These are phyloP conservation scores for Ornithoptera priamus DNA, from an alignment of 2,888 invertebrate species.

Conservation along the genomic window DNA sequence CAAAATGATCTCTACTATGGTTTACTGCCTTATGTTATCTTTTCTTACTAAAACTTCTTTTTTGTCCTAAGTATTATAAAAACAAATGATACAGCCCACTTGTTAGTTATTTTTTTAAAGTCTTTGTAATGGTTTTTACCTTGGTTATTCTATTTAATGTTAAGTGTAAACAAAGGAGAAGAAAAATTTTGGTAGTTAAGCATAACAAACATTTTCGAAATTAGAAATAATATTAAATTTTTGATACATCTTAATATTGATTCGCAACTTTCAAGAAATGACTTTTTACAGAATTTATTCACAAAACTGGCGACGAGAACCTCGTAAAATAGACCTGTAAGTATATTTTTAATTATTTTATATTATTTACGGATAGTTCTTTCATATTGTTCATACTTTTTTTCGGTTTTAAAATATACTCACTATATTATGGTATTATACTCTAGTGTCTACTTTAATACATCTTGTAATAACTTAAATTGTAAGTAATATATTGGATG, in stretches of 20 bases:
- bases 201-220: no score
- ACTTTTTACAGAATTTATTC: slow-evolving; percentile 30
- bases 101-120: neutral
- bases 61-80: slow-evolving; percentile 1
- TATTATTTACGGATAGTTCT: slow-evolving; percentile 1
- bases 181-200: neutral
- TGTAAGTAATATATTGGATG: no score
- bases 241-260: neutral
- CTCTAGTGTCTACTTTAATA: no score
- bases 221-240: neutral
- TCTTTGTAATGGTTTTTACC: neutral
- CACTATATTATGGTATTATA: no score
- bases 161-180: slow-evolving; percentile 6
- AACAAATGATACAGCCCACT: neutral
- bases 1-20: slow-evolving; percentile 6
- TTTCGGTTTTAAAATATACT: no score
- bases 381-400: no score
- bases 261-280: neutral
- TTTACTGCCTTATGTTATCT: slow-evolving; percentile 6
- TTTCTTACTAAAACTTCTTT: neutral
- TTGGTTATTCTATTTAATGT: neutral
- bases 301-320: slow-evolving; percentile 38
- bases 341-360: slow-evolving; percentile 35
- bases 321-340: slow-evolving; percentile 52
- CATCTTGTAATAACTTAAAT: no score